Conservation (phyloP, 2,888 invertebrate species). For the Panopea generosa region DNA sequence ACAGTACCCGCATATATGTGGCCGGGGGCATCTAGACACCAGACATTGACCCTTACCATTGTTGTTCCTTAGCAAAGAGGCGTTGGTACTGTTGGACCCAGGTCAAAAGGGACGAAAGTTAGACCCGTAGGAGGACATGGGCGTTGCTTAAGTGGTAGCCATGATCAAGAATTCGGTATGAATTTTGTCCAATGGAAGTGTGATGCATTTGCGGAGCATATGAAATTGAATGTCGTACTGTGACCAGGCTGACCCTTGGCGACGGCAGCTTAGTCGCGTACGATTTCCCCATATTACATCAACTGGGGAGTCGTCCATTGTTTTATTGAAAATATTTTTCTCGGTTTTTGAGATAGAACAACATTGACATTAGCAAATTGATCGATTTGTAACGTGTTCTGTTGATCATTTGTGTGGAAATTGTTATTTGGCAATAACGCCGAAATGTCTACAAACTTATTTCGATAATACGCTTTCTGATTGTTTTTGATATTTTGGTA, state of each 20-base stretch:
- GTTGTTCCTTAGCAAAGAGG: not conserved
- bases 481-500: too few relatives aligned
- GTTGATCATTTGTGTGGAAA: too few relatives aligned
- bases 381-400: not conserved
- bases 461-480: too few relatives aligned
- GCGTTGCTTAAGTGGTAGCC: slow-evolving; percentile 22
- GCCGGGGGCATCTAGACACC: slow-evolving; percentile 11
- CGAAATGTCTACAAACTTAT: too few relatives aligned
- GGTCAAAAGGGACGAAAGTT: not conserved
- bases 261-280: slow-evolving; percentile 26
- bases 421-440: too few relatives aligned
- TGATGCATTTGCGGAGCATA: slow-evolving; percentile 15
- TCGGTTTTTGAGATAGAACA: too few relatives aligned
- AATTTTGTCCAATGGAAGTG: slow-evolving; percentile 31
- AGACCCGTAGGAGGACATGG: not conserved
- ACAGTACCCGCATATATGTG: slow-evolving; percentile 43
- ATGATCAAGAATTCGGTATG: slow-evolving; percentile 47
- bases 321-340: slow-evolving; percentile 1
- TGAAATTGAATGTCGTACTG: slow-evolving; percentile 38
- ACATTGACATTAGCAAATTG: not conserved
- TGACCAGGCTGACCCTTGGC: slow-evolving; percentile 14
- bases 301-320: slow-evolving; percentile 39
- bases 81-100: too few relatives aligned
- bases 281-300: slow-evolving; percentile 43
- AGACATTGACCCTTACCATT: slow-evolving; percentile 24